Conservation (phyloP, 2,113 vertebrate species). For the Paracanthobrama guichenoti region DNA sequence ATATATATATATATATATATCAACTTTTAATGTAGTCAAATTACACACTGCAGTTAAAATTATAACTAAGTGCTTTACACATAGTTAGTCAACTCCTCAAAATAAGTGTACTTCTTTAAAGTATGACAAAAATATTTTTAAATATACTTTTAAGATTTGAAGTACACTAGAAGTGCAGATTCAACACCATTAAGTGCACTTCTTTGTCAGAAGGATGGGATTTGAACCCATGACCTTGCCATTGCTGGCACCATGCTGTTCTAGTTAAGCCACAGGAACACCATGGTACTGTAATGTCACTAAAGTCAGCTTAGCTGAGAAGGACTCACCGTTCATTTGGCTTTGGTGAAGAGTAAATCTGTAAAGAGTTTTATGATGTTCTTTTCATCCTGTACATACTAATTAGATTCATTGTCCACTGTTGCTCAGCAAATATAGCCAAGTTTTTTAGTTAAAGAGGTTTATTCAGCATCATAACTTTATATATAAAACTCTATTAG, state of each 20-base stretch:
- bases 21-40: background rate
- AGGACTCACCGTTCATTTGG: conserved; percentile 1
- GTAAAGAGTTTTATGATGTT: conserved; percentile 10
- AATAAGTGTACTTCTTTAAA: background rate
- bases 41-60: background rate
- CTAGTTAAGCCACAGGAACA: conserved; percentile 17
- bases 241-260: background rate
- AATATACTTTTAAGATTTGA: background rate
- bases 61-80: background rate
- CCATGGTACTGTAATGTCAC: conserved; percentile 2
- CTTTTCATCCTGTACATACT: conserved; percentile 16
- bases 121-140: background rate
- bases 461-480: background rate
- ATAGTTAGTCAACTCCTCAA: background rate
- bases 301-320: conserved; percentile 9
- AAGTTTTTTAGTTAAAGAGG: background rate
- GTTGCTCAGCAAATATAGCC: conserved; percentile 15
- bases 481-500: background rate
- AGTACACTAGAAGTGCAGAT: background rate
- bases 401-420: conserved; percentile 25
- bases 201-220: background rate
- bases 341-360: conserved; percentile 13
- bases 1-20: too few species aligned
- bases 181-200: background rate
- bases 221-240: conserved; percentile 42